Evolutionary conservation across 2,797 vertebrate species (phyloP).

Genomic region (Epinephelus awoara): DNA sequence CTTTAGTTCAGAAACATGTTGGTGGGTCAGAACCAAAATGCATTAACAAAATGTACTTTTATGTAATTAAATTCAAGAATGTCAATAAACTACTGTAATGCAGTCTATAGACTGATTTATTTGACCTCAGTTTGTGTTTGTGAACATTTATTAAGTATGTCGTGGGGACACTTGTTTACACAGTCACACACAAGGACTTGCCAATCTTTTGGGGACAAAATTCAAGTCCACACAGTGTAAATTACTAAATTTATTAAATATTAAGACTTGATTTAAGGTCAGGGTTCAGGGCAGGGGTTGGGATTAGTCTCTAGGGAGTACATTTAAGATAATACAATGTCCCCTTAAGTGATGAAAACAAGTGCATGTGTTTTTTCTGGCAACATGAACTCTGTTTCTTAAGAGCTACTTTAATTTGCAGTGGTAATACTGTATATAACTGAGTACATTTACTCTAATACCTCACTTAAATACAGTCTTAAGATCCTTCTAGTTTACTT

Average conservation of each 20-base stretch:
- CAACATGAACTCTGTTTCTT: no score
- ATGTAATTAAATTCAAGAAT: constrained; percentile 68
- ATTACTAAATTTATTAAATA: background rate
- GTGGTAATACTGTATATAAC: no score
- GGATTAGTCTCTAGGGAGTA: background rate
- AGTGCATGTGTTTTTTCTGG: background rate
- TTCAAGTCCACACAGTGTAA: background rate
- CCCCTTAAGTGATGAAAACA: background rate
- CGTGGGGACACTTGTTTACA: background rate
- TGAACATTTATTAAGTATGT: background rate
- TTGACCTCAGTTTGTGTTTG: background rate
- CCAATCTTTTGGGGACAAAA: background rate
- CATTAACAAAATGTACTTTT: constrained; percentile 61
- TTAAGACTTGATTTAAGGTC: background rate
- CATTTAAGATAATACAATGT: background rate
- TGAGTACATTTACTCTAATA: no score
- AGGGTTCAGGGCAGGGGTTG: background rate
- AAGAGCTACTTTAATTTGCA: no score
- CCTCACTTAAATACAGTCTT: no score
- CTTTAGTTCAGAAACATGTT: constrained; percentile 42
- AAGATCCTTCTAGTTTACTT: no score
- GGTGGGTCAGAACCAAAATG: constrained; percentile 58
- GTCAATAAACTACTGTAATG: constrained; percentile 72
- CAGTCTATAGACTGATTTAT: constrained; percentile 1
- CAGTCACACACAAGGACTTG: background rate